Evolutionary conservation across 2,797 vertebrate species (phyloP), one percentile per base, ranked within the genome.

Genomic region (Semotilus atromaculatus): DNA sequence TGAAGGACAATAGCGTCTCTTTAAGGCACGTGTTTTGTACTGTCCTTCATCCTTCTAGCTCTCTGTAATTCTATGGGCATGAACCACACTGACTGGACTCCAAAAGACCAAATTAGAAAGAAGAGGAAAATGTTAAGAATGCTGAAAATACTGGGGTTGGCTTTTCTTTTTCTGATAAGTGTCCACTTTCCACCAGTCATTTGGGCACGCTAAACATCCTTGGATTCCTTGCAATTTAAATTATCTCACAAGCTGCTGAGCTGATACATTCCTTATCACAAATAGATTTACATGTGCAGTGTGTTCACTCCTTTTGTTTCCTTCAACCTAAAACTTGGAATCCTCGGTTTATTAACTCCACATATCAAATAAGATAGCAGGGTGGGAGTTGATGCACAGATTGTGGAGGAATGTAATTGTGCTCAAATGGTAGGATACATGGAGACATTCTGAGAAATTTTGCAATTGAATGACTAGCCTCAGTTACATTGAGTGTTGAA

Each of bases 131-230:
- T 91, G 91, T 90, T 75, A 94, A 92, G 94, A 95, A 95, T 94
- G 92, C 86, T 89, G 86, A 90, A 92, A 91, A 93, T 91, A 89
- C 86, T 64, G 83, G 88, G 84, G 86, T 90, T 91, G 89, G 88
- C 89, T 92, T 93, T 93, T 91, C 86, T 89, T 90, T 91, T 75
- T n/a, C 88, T 92, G 92, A 93, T 94, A 93, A 92, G 89, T 93
- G 89, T 92, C 87, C 89, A 90, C 89, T 93, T 92, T 91, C 78
- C 80, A 87, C 83, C 86, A 82, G 84, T 88, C 89, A 86, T 89
- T 89, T 85, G 89, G 92, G 90, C 89, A 78, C 29, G 82, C 86
- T 83, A 51, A 86, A 68, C 53, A 62, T 66, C 70, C 90, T 92
- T 93, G 93, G 90, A 90, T 58, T 66, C 70, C 90, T 92, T 93